A percentile compares a stretch with the other conserved stretches of the same genome.
Conservation (phyloP, 64 coral and sea anemone genomes). For the Acropora yongei region DNA sequence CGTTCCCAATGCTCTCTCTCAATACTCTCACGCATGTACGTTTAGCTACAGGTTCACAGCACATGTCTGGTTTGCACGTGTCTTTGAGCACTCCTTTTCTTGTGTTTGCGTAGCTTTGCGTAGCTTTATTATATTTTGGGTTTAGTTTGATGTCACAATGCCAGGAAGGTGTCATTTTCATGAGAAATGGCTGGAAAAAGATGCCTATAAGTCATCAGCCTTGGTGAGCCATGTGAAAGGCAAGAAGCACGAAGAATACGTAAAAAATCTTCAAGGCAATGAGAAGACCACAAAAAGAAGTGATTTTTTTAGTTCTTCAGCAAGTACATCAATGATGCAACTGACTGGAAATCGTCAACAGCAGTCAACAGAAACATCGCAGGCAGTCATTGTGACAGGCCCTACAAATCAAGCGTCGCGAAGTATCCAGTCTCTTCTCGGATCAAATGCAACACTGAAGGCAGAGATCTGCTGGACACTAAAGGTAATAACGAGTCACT, state of each 20-base stretch:
- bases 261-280: conserved; percentile 31
- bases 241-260: conserved; percentile 49
- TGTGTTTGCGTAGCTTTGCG: background rate
- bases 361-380: background rate
- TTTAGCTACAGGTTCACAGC: background rate
- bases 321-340: conserved; percentile 8
- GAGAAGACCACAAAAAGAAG: conserved; percentile 26
- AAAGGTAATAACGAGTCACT: background rate
- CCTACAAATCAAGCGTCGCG: conserved; percentile 38
- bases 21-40: background rate
- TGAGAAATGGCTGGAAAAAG: background rate
- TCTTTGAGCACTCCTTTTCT: background rate
- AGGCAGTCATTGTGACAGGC: background rate
- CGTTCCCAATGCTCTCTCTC: background rate
- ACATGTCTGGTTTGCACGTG: background rate
- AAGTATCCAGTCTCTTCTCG: conserved; percentile 49
- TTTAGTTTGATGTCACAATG: background rate
- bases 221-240: conserved; percentile 37
- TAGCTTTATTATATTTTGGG: background rate
- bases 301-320: conserved; percentile 41
- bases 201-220: conserved; percentile 25
- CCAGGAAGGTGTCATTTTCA: background rate
- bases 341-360: conserved; percentile 5
- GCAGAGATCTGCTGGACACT: background rate
- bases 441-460: conserved; percentile 11